Percentiles rank a stretch among this genome's conserved stretches.
Evolutionary conservation across 2,797 vertebrate genomes (phyloP).

Genomic region (Austrolebias charrua): DNA sequence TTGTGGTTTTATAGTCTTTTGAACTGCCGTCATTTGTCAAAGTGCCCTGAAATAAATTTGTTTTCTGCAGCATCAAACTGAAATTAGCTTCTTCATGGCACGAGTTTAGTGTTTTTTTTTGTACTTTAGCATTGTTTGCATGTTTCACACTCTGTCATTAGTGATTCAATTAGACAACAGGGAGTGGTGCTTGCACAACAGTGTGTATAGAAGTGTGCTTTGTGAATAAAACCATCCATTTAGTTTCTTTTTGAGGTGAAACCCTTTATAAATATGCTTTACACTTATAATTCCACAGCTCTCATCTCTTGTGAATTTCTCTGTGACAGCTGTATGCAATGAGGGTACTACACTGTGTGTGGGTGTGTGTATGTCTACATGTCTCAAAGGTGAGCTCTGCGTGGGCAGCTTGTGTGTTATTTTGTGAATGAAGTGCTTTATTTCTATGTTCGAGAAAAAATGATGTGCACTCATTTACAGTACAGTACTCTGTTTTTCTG

Average conservation of each 20-base stretch:
- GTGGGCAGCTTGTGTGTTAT: conserved; percentile 35
- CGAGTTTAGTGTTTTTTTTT: conserved; percentile 11
- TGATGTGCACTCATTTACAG: conserved; percentile 22
- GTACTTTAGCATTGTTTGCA: conserved; percentile 14
- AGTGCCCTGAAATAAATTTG: conserved; percentile 43
- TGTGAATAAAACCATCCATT: conserved; percentile 6
- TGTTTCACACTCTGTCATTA: conserved; percentile 18
- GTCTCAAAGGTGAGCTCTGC: conserved; percentile 48
- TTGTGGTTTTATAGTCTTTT: conserved; percentile 15
- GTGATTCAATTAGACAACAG: conserved; percentile 1
- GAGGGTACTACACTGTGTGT: conserved; percentile 24
- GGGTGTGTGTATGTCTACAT: conserved; percentile 52
- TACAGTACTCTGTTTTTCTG: neutral
- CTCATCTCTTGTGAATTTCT: neutral
- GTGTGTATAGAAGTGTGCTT: conserved; percentile 25
- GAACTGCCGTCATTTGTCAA: conserved; percentile 35
- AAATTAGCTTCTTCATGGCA: conserved; percentile 23
- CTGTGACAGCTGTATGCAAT: conserved; percentile 44
- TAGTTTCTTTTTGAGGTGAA: conserved; percentile 26
- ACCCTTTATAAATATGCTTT: conserved; percentile 25
- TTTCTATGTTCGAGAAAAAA: conserved; percentile 11
- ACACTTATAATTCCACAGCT: conserved; percentile 3
- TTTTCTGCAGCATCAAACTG: conserved; percentile 58
- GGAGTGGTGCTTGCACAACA: conserved; percentile 28
- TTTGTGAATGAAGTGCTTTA: conserved; percentile 68